Evolutionary conservation across 2,113 vertebrate genomes (phyloP), one percentile per base, ranked within the genome.

Genomic region (Prolemur simus): DNA sequence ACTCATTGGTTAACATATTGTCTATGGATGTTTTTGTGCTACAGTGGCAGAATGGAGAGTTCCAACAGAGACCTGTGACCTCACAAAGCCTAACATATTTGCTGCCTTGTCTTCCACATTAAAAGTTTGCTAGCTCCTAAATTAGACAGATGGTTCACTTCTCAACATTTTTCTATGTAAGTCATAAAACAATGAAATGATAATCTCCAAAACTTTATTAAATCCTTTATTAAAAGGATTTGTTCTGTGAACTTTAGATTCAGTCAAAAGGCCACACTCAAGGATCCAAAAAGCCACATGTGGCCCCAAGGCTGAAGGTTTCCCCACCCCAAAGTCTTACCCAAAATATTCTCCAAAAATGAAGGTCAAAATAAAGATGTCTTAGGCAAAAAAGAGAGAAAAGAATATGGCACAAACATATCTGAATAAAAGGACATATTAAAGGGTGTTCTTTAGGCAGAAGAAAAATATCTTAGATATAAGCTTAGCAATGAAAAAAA

Each of bases 391-490:
- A 85, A 87, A 60, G 25, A 63, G 18, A 91, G 34, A 52, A 68
- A 23, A 74, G 23, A 94, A 56, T 76, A 9, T 17, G 56, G 80
- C 20, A 91, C 10, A 32, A 90, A 20, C 25, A 82, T 52, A 74
- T 47, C 10, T 29, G 14, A 94, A 81, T 74, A 90, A 94, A 60
- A 77, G 42, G 37, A 76, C 82, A 74, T 34, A 68, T 8, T 90
- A 23, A 71, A 85, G 15, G 15, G 6, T 27, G 49, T 90, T 86
- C 54, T 89, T 93, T 54, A 89, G 47, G 58, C 9, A 93, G 78
- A 89, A 78, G 58, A 92, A 96, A 96, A 85, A 64, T 39, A 73
- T 73, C 32, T 47, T 52, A 91, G 39, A 78, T 39, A 73, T 10
- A 90, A 66, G 68, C 11, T 68, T 60, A 83, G 34, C 58, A 56